These are phyloP conservation scores for Hippocampus guttulatus DNA, from an alignment of 2,113 vertebrate genomes.

Conservation along the genomic window DNA sequence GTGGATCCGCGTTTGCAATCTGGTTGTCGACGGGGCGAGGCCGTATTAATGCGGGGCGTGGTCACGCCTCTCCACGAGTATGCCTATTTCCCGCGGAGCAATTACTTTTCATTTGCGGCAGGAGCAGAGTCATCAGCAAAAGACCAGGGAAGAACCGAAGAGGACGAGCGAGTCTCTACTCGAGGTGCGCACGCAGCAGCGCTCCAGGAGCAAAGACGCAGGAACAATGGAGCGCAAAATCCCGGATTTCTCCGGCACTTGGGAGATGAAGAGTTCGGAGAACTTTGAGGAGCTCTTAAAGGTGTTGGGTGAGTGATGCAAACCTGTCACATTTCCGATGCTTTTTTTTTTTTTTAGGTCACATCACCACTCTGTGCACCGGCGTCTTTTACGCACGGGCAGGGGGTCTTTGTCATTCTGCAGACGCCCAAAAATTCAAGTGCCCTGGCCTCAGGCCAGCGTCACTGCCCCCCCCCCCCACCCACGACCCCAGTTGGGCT, in stretches of 20 bases:
- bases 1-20: conserved; percentile 18
- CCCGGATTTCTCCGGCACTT: conserved; percentile 84
- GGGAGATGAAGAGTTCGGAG: conserved; percentile 88
- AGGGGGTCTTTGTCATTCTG: conserved; percentile 65
- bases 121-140: conserved; percentile 18
- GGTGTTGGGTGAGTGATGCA: conserved; percentile 76
- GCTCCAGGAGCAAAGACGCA: conserved; percentile 21
- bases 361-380: conserved; percentile 35
- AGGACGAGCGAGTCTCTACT: neutral
- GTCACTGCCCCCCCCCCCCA: conserved; percentile 6
- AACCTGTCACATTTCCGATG: conserved; percentile 14
- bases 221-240: conserved; percentile 75
- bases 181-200: conserved; percentile 14
- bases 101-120: conserved; percentile 46
- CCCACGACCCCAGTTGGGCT: conserved; percentile 22
- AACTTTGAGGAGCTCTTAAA: conserved; percentile 92
- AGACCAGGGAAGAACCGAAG: neutral
- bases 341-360: conserved; percentile 42
- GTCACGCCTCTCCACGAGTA: conserved; percentile 29
- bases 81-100: conserved; percentile 38
- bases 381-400: conserved; percentile 34
- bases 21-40: conserved; percentile 43
- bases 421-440: conserved; percentile 47
- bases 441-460: conserved; percentile 47
- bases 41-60: conserved; percentile 49